Base-by-base conservation (phyloP, 2,888 invertebrate genomes). In the Enchytraeus crypticus region DNA sequence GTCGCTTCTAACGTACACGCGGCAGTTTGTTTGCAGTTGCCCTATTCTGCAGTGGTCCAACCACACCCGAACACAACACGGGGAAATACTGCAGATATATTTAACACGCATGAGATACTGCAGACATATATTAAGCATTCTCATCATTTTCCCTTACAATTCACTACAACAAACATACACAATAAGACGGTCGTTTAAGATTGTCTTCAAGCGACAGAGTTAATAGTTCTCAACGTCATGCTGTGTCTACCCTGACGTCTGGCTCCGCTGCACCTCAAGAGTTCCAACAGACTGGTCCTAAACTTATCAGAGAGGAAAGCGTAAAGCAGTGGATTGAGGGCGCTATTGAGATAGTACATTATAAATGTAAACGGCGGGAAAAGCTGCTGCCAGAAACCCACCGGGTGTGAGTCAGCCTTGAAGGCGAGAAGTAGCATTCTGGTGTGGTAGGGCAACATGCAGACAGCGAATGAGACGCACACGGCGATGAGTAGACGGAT, bases 401-500 rank as follows among this genome's bases (percentile, higher is more conserved):
- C 18, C 46, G 21, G 27, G 5, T 23, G 57, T 5, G 26, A n/a
- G 29, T 27, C 1, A 5, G 26, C 30, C 29, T 30, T 29, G 30
- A 27, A 57, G 45, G 29, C 27, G 29, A 45, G 57, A 29, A 27
- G 46, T 18, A 57, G 29, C 29, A 71, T 63, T 14, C 71, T 66
- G 43, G 74, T 88, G 80, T 92, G 92, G 80, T 88, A 88, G 0
- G 92, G 92, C 65, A 92, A 81, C 78, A 92, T 90, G 81, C 92
- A 91, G 43, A 91, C 75, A 21, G 91, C 90, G 79, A 92, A 92
- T 58, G 89, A 87, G 68, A 89, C 83, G 54, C 92, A 91, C 54
- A 92, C 88, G 30, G 89, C 87, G 65, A 92, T 88, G 69, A 92
- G 83, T 85, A 92, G 88, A 66, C 89, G 86, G 69, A 92, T 89